phyloP scores from a whole-genome alignment of 2,888 invertebrate genomes.

The Embidobia sp. region DNA sequence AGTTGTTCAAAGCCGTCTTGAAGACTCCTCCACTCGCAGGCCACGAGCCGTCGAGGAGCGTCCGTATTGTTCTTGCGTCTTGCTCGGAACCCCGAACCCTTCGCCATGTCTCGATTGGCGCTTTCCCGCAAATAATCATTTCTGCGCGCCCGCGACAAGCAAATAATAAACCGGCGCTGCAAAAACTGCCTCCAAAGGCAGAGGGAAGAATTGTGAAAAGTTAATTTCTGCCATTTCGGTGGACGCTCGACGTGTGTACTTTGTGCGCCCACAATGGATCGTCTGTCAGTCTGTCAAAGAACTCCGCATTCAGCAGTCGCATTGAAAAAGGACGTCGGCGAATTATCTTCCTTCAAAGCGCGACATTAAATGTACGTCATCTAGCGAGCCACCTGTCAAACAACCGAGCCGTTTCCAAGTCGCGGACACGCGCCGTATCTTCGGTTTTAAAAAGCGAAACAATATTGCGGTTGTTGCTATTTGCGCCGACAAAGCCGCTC shows the following conservation, averaged over 20 bases:
- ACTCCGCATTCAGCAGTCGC: conserved; percentile 36
- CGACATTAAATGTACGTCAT: conserved; percentile 51
- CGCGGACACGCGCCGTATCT: conserved; percentile 3
- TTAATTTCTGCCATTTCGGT: conserved; percentile 52
- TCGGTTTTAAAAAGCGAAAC: conserved; percentile 19
- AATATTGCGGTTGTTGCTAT: neutral
- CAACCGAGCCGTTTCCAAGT: conserved; percentile 42
- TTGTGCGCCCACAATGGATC: conserved; percentile 42
- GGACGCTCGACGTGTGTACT: conserved; percentile 21
- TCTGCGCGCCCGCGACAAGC: too few species aligned
- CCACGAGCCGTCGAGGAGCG: too few species aligned
- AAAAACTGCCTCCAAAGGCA: conserved; percentile 21
- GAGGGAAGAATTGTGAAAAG: conserved; percentile 40
- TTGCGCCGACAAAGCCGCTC: too few species aligned
- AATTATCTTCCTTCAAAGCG: conserved; percentile 52
- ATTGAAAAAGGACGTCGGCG: conserved; percentile 41
- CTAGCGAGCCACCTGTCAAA: conserved; percentile 52
- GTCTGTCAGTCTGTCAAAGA: conserved; percentile 53
- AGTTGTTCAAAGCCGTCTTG: too few species aligned
- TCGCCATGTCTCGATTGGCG: too few species aligned
- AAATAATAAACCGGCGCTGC: conserved; percentile 12
- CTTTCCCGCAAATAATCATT: too few species aligned
- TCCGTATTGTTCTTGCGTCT: too few species aligned
- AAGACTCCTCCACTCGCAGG: too few species aligned
- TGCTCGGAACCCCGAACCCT: too few species aligned